A percentile compares a stretch with the other conserved stretches of the same genome.
phyloP scores from a whole-genome alignment of 2,797 vertebrate species.

The Potorous gilbertii region DNA sequence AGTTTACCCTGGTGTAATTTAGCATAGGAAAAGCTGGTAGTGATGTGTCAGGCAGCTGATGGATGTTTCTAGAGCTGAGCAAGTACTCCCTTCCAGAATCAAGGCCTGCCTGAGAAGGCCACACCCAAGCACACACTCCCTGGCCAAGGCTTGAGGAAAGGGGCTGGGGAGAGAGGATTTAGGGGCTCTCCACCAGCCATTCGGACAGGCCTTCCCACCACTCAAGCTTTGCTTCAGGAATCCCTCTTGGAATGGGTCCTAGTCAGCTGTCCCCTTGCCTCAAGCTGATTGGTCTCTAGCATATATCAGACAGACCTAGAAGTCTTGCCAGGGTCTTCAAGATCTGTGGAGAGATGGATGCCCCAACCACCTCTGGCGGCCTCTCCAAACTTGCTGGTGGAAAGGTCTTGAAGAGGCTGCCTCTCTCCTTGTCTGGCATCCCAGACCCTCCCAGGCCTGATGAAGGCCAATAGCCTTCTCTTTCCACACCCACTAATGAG shows the following conservation, averaged over 20 bases:
- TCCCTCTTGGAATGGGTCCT: background rate
- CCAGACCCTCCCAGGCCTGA: background rate
- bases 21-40: conserved; percentile 81
- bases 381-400: background rate
- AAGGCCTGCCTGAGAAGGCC: background rate
- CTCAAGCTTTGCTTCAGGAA: background rate
- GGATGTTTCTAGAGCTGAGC: conserved; percentile 58
- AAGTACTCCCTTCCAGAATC: conserved; percentile 41
- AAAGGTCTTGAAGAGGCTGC: background rate
- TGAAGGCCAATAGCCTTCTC: background rate
- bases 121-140: conserved; percentile 47
- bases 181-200: background rate
- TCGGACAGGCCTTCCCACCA: background rate
- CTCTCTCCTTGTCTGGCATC: background rate
- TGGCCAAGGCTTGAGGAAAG: background rate
- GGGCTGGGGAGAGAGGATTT: background rate
- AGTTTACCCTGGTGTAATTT: conserved; percentile 82
- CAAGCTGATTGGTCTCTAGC: background rate
- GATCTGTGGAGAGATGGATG: background rate
- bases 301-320: background rate
- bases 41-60: conserved; percentile 77
- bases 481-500: conserved; percentile 32
- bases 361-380: background rate
- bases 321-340: conserved; percentile 4
- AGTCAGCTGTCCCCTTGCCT: background rate